These are phyloP conservation scores for Anthophora plumipes DNA, from an alignment of 2,888 invertebrate genomes.

Conservation along the genomic window DNA sequence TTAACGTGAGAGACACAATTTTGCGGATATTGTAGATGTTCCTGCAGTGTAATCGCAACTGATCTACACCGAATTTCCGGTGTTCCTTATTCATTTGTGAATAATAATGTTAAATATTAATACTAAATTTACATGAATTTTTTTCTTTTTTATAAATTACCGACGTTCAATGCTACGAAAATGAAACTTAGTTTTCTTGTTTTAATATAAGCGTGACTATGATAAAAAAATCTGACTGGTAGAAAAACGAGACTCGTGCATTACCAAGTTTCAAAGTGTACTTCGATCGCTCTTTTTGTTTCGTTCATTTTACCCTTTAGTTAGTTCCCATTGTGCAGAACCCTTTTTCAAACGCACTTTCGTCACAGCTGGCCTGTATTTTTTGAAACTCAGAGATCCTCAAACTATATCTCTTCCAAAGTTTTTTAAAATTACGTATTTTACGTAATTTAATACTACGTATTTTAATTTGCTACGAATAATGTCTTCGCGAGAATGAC, in stretches of 20 bases:
- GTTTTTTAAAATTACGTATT: background rate
- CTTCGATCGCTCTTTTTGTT: slow-evolving; percentile 8
- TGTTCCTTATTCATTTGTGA: background rate
- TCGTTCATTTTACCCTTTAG: slow-evolving; percentile 6
- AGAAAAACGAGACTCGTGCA: background rate
- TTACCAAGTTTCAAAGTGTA: background rate
- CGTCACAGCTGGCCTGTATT: slow-evolving; percentile 50
- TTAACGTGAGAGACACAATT: background rate
- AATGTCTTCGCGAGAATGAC: too few relatives aligned
- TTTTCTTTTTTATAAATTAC: background rate
- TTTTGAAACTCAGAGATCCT: slow-evolving; percentile 24
- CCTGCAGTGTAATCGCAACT: background rate
- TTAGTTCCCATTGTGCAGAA: slow-evolving; percentile 1
- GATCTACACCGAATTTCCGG: background rate
- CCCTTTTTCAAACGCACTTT: slow-evolving; percentile 33
- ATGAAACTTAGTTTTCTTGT: background rate
- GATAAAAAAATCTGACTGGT: too few relatives aligned
- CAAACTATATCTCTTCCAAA: slow-evolving; percentile 1
- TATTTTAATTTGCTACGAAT: background rate
- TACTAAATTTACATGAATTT: background rate
- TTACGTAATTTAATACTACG: background rate
- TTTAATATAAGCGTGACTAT: background rate
- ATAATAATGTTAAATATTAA: background rate
- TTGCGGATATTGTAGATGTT: background rate
- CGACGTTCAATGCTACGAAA: background rate